Base-by-base conservation (phyloP, 2,113 vertebrate species). In the Indri indri region DNA sequence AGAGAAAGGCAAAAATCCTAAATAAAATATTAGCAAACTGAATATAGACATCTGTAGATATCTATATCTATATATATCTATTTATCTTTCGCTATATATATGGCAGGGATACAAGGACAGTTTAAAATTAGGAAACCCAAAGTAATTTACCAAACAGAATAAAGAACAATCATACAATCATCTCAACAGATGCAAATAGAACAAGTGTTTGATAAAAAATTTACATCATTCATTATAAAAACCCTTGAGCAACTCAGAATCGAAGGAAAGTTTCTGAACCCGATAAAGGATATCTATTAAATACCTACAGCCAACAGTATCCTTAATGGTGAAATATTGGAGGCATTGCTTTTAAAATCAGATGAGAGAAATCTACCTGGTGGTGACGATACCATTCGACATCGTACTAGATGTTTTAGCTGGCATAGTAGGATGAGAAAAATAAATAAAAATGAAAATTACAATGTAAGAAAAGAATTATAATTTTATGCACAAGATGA, bases 71-170 rank as follows among this genome's bases (percentile, higher is more conserved):
- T 61, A 25, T 61, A 27, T 63, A 27, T 63, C 4, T 13, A 30
- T 30, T 30, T 30, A 63, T 63, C 61, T 63, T 25, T 63, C 11
- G 4, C 5, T 63, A 30, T 63, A 63, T 63, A 63, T 30, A 63
- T 12, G 27, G 61, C 52, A 71, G 42, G 71, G 34, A 76, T 32
- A 79, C 37, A 40, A 63, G 14, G 40, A 57, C 37, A 61, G 32
- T 93, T 90, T 82, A 66, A 91, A 94, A 74, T 81, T 34, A 94
- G 73, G 86, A 90, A 57, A 66, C 2, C 22, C 30, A 20, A 96
- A 71, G 6, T 50, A 84, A 85, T 71, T 85, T 54, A 65, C 50
- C 54, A 73, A 80, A 80, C 54, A 86, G 2, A 84, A 47, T 52
- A 57, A 90, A 74, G 9, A 93, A 93, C 61, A 87, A 37, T 32